These are phyloP conservation scores for Sclerodermus sp. DNA, from an alignment of 2,888 invertebrate species.

Conservation along the genomic window DNA sequence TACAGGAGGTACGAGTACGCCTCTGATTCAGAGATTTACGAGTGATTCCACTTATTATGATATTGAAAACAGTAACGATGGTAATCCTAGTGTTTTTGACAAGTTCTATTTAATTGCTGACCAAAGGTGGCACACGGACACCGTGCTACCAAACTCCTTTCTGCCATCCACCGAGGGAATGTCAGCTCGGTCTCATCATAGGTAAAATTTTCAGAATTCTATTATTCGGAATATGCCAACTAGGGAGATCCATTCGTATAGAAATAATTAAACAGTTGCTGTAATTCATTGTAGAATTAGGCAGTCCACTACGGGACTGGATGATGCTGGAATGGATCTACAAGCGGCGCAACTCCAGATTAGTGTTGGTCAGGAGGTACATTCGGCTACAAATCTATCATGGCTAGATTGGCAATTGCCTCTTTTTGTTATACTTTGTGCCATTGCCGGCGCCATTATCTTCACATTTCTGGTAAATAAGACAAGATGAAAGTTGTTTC, in stretches of 20 bases:
- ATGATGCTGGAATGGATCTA: constrained; percentile 58
- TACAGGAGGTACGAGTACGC: constrained; percentile 38
- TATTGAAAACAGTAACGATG: constrained; percentile 32
- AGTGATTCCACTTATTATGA: constrained; percentile 37
- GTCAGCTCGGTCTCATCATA: constrained; percentile 54
- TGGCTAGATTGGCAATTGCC: constrained; percentile 54
- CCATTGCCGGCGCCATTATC: constrained; percentile 45
- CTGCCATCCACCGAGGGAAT: constrained; percentile 51
- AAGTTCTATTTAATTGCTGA: constrained; percentile 43
- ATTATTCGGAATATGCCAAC: no score
- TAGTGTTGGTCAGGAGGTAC: constrained; percentile 49
- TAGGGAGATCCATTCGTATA: neutral
- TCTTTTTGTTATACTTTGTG: constrained; percentile 50
- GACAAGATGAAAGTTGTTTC: no score
- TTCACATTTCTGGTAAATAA: constrained; percentile 52
- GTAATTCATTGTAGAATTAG: constrained; percentile 39
- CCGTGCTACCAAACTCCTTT: constrained; percentile 46
- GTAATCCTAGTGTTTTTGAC: constrained; percentile 35
- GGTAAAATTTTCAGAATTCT: constrained; percentile 33
- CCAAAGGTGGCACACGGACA: constrained; percentile 46
- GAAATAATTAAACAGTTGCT: neutral
- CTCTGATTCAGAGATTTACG: constrained; percentile 36
- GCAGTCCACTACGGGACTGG: constrained; percentile 57
- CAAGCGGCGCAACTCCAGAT: constrained; percentile 47
- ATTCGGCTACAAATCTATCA: constrained; percentile 46